Base-by-base conservation (phyloP, 2,888 invertebrate genomes). In the Drosophila pseudotalamancana region DNA sequence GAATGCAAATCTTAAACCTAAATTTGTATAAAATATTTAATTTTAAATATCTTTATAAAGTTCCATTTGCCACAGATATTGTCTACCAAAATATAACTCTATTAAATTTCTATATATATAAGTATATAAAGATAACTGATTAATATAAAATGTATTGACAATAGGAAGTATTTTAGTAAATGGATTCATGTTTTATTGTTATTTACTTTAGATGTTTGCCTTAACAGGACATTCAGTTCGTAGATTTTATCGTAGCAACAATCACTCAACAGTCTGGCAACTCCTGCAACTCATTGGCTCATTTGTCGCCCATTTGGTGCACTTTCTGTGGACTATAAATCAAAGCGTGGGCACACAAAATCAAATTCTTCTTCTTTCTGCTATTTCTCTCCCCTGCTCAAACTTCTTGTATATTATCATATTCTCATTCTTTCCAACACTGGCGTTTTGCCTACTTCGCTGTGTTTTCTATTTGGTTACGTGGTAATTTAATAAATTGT, bases 401-500 rank as follows among this genome's bases (percentile, higher is more conserved):
- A 65, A 16, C 31, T 32, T 55, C 40, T 54, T 34, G 54, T n/a
- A n/a, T n/a, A n/a, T n/a, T n/a, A n/a, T 39, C 60, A 59, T 19
- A 14, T 48, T 23, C 35, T 46, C 35, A 34, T 23, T 68, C 49
- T 32, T 16, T 50, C 34, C 50, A 61, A 50, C 50, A 53, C 42
- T 56, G 59, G 49, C 40, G 51, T 53, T 46, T 50, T 31, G 59
- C 43, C 53, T 53, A 31, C 69, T 63, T 69, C 50, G 37, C 60
- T 64, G 54, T 71, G 73, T 77, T 74, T 80, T 77, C 74, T 71
- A 80, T 78, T 80, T 68, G 80, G 63, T 63, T 68, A 69, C 59
- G 78, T 67, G 81, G 77, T 76, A 79, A 80, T 80, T 80, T 82
- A 79, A 79, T 82, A 79, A 80, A 82, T 73, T 77, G 80, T 77